Base-by-base conservation (phyloP, 2,888 invertebrate genomes). In the Microdon myrmicae region DNA sequence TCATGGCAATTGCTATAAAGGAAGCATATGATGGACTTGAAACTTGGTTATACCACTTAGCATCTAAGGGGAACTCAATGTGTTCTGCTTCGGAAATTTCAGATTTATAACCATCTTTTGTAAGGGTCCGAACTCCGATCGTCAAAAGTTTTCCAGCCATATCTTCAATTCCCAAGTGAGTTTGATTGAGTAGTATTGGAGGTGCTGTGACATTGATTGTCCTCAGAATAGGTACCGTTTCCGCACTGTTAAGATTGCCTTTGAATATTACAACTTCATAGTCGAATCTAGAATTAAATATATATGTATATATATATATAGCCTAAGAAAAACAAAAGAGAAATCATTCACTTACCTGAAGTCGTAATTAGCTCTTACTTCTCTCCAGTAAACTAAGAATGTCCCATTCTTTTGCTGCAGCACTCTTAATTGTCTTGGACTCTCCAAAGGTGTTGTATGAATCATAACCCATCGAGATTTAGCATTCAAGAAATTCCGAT, bases 261-360 rank as follows among this genome's bases (percentile, higher is more conserved):
- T 84, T 82, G 1, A 85, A 85, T 1, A 91, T 82, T 55, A 89
- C 79, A 8, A 91, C 81, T 75, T 89, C 86, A 73, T 87, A 92
- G 56, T 82, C 77, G 69, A 80, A 84, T 5, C 83, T 82, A 41
- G 4, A 75, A 74, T 22, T 60, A 48, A 64, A 58, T 41, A 23
- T 25, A 22, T 39, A 7, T 3, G 4, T 29, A n/a, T n/a, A n/a
- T 10, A 34, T 4, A 22, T 26, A n/a, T 3, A 3, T 16, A 2
- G 4, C 2, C 1, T n/a, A 3, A 16, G 12, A 4, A 19, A 17
- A 13, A n/a, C 13, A 6, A n/a, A n/a, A 3, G 3, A 6, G 4
- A 28, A 28, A 17, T 7, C 14, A 22, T 7, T 23, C 37, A 69
- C 58, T 66, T 69, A 74, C 73, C 49, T 58, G 26, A 71, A 70